Evolutionary conservation across 2,113 vertebrate genomes (phyloP).

Genomic region (Chinchilla lanigera): DNA sequence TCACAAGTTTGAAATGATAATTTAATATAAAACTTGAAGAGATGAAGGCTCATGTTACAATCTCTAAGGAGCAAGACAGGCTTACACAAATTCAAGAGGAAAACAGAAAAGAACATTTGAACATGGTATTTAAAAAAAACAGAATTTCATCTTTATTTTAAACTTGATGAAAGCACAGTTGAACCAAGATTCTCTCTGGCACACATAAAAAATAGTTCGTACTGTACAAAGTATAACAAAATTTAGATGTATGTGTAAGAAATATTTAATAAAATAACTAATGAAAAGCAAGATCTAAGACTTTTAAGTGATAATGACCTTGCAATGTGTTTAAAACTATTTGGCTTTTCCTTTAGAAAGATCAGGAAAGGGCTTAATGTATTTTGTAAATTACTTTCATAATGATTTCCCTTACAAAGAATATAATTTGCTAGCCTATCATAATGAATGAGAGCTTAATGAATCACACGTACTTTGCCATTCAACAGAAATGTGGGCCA

Average conservation of each 20-base stretch:
- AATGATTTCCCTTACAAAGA: slow-evolving; percentile 87
- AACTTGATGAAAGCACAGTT: slow-evolving; percentile 61
- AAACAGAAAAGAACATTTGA: slow-evolving; percentile 61
- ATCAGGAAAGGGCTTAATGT: slow-evolving; percentile 85
- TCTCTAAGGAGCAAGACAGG: slow-evolving; percentile 26
- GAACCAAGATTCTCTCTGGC: slow-evolving; percentile 58
- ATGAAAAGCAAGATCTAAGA: slow-evolving; percentile 78
- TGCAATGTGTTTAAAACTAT: slow-evolving; percentile 85
- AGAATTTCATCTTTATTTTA: slow-evolving; percentile 71
- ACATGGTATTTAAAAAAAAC: slow-evolving; percentile 56
- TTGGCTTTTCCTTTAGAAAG: slow-evolving; percentile 83
- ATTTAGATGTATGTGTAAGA: slow-evolving; percentile 70
- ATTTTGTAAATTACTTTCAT: slow-evolving; percentile 87
- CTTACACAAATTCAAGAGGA: slow-evolving; percentile 68
- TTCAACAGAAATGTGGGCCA: slow-evolving; percentile 80
- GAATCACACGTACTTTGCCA: slow-evolving; percentile 80
- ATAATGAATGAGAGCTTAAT: slow-evolving; percentile 87
- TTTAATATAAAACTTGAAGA: slow-evolving; percentile 61
- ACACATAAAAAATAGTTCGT: slow-evolving; percentile 50
- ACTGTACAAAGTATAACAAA: slow-evolving; percentile 59
- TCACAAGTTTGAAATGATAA: slow-evolving; percentile 56
- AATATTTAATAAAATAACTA: slow-evolving; percentile 73
- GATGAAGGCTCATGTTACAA: slow-evolving; percentile 53
- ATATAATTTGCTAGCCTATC: slow-evolving; percentile 86
- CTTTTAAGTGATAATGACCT: slow-evolving; percentile 83